A percentile compares a stretch with the other conserved stretches of the same genome.
phyloP scores from a whole-genome alignment of 2,113 vertebrate genomes.

The Mesitornis unicolor region DNA sequence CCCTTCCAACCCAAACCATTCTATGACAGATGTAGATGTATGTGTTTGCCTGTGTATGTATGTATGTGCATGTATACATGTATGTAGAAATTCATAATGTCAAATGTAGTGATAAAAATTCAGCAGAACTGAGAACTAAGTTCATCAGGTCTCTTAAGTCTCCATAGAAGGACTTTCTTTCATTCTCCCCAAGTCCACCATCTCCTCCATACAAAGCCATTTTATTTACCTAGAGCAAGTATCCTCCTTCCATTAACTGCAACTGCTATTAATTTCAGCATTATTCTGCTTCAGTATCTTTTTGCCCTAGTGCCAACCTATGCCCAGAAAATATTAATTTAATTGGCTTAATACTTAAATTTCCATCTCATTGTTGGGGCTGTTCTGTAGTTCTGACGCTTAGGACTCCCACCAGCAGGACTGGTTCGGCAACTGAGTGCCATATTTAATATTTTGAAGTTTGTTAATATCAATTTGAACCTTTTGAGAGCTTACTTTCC shows the following conservation, averaged over 20 bases:
- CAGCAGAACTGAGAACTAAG: background rate
- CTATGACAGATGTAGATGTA: rapidly evolving
- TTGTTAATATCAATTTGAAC: background rate
- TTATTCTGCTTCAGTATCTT: background rate
- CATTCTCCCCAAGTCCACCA: background rate
- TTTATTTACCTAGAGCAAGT: background rate
- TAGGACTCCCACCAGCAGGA: background rate
- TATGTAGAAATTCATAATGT: background rate
- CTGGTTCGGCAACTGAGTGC: background rate
- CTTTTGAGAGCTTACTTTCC: background rate
- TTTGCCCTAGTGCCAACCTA: background rate
- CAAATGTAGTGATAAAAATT: background rate
- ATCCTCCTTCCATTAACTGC: background rate
- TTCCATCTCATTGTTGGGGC: rapidly evolving
- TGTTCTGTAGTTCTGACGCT: background rate
- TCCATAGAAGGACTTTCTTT: background rate
- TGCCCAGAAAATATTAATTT: background rate
- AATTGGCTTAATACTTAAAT: background rate
- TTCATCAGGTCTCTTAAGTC: background rate
- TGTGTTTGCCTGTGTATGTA: rapidly evolving
- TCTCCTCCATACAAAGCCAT: background rate
- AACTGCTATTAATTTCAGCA: background rate
- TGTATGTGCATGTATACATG: background rate
- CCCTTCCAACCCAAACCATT: too few species aligned
- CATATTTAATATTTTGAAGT: background rate